phyloP scores from a whole-genome alignment of 2,888 invertebrate genomes.

The Xestoiulus laeticollis region DNA sequence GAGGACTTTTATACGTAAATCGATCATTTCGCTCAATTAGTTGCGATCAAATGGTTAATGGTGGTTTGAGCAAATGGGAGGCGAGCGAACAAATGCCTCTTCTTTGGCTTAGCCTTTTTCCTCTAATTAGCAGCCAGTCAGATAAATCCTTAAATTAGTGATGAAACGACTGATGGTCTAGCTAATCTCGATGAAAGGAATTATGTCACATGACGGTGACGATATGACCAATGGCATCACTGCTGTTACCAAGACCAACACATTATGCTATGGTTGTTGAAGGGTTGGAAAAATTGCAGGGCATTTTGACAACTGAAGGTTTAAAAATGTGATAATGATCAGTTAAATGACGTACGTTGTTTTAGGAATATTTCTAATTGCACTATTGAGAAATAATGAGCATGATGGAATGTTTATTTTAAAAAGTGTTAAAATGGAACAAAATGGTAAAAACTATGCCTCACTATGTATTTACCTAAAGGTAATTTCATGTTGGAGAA shows the following conservation, averaged over 20 bases:
- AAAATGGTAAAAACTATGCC: no score
- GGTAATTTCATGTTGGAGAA: no score
- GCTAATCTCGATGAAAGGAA: background rate
- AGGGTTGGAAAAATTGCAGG: no score
- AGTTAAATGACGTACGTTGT: no score
- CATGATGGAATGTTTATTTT: no score
- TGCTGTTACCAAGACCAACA: background rate
- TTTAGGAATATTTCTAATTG: no score
- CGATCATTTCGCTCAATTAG: constrained; percentile 33
- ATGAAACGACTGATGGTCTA: background rate
- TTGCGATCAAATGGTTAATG: constrained; percentile 3
- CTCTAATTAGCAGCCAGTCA: constrained; percentile 10
- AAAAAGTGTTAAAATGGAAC: no score
- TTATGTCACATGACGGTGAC: background rate
- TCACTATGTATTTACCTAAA: no score
- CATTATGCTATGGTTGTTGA: no score
- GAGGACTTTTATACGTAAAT: background rate
- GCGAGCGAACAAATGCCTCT: background rate
- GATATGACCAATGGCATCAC: background rate
- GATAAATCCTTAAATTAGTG: background rate
- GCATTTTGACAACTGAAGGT: no score
- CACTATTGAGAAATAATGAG: no score
- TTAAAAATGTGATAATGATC: no score
- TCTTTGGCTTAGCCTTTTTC: background rate
- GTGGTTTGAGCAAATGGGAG: constrained; percentile 19